Percentiles rank a stretch among this genome's conserved stretches.
These are phyloP conservation scores for Poeciliopsis paucimaculata DNA, from an alignment of 2,797 vertebrate genomes.

Conservation along the genomic window DNA sequence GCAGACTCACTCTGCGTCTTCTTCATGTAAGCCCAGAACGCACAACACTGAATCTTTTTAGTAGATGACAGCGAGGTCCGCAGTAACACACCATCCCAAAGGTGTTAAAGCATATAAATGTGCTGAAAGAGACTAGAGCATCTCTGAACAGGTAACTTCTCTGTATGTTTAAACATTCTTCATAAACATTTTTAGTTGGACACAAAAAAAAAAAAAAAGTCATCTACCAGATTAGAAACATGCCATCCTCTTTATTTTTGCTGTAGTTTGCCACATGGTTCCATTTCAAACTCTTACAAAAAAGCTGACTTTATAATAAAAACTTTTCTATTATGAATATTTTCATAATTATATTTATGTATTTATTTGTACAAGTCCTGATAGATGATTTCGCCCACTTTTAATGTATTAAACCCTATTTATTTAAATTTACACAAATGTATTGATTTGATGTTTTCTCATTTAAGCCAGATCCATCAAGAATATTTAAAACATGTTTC, in stretches of 20 bases:
- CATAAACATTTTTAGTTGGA: background rate
- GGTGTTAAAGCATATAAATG: constrained; percentile 3
- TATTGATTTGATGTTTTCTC: background rate
- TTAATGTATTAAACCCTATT: background rate
- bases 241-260: background rate
- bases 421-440: background rate
- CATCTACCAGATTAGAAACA: background rate
- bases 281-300: background rate
- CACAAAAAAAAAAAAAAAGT: background rate
- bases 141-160: background rate
- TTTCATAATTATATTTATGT: background rate
- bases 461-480: background rate
- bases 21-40: constrained; percentile 39
- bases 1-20: constrained; percentile 35
- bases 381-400: background rate
- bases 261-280: background rate
- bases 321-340: background rate
- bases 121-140: background rate
- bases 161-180: background rate
- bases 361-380: background rate
- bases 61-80: constrained; percentile 9
- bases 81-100: constrained; percentile 1
- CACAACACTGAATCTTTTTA: constrained; percentile 18
- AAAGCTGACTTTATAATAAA: background rate
- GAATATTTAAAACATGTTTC: background rate